These are phyloP conservation scores for Drosophila insularis DNA, from an alignment of 1,140 invertebrate species.

Conservation along the genomic window DNA sequence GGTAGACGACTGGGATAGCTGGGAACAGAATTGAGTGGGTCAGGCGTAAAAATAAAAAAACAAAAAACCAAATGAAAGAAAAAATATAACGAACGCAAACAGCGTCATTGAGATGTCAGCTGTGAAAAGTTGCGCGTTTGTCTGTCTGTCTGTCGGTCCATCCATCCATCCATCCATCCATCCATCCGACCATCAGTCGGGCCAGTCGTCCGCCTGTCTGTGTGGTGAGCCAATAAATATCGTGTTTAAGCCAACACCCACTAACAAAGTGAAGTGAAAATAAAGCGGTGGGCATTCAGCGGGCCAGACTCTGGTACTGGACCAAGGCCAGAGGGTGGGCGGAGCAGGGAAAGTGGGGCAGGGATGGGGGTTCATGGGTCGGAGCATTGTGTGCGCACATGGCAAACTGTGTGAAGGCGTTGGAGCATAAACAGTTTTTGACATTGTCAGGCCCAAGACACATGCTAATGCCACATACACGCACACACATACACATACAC, in stretches of 20 bases:
- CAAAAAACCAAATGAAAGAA: constrained; percentile 29
- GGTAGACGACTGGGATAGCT: background rate
- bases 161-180: constrained; percentile 17
- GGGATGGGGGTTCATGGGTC: background rate
- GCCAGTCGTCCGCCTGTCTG: constrained; percentile 10
- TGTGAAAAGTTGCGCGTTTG: constrained; percentile 66
- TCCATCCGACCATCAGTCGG: background rate
- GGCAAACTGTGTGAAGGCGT: constrained; percentile 74
- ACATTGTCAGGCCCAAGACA: constrained; percentile 75
- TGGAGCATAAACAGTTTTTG: constrained; percentile 77
- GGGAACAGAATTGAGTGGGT: constrained; percentile 30
- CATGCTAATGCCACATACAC: constrained; percentile 66
- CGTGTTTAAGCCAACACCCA: constrained; percentile 76
- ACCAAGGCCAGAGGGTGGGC: background rate
- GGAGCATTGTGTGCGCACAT: constrained; percentile 39
- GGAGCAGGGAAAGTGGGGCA: background rate
- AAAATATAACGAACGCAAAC: constrained; percentile 17
- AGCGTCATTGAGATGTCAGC: constrained; percentile 71
- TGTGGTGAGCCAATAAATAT: constrained; percentile 77
- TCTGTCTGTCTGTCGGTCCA: constrained; percentile 8
- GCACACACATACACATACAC: constrained; percentile 2
- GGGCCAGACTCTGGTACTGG: background rate
- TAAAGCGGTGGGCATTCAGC: constrained; percentile 25
- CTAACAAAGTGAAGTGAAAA: constrained; percentile 57
- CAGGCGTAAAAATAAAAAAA: constrained; percentile 46